These are phyloP conservation scores for Oikopleura vanhoeffeni DNA, from an alignment of 23 tunicate genomes.

Conservation along the genomic window DNA sequence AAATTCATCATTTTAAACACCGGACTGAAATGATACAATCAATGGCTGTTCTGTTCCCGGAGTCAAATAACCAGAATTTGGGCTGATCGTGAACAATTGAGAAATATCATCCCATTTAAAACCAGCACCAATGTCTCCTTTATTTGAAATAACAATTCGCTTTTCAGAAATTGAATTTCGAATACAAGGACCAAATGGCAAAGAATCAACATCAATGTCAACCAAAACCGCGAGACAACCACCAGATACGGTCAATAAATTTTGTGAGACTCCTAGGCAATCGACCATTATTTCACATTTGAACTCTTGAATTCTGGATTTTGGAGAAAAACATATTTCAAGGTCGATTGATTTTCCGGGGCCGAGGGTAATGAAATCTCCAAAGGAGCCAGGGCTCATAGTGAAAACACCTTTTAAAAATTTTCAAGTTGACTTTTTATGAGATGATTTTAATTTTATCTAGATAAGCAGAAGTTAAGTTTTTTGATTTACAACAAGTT, in stretches of 20 bases:
- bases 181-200: slow-evolving; percentile 77
- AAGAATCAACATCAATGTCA: slow-evolving; percentile 65
- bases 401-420: no score
- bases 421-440: no score
- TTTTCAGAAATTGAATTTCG: slow-evolving; percentile 35
- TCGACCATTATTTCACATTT: slow-evolving; percentile 65
- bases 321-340: slow-evolving; percentile 55
- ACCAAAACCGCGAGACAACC: slow-evolving; percentile 73
- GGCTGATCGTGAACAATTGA: not conserved
- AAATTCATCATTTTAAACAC: no score
- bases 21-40: no score
- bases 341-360: slow-evolving; percentile 19
- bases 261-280: slow-evolving; percentile 71
- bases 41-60: not conserved
- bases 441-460: no score
- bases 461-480: no score
- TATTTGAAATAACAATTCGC: slow-evolving; percentile 57
- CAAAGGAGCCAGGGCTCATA: no score
- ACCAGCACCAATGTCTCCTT: slow-evolving; percentile 70
- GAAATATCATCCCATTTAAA: not conserved
- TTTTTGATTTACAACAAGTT: no score
- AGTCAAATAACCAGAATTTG: not conserved
- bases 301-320: slow-evolving; percentile 45
- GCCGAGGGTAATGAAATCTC: not conserved
- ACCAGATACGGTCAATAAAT: slow-evolving; percentile 59